phyloP scores from a whole-genome alignment of 2,113 vertebrate genomes.

The Cyprinodon tularosa region DNA sequence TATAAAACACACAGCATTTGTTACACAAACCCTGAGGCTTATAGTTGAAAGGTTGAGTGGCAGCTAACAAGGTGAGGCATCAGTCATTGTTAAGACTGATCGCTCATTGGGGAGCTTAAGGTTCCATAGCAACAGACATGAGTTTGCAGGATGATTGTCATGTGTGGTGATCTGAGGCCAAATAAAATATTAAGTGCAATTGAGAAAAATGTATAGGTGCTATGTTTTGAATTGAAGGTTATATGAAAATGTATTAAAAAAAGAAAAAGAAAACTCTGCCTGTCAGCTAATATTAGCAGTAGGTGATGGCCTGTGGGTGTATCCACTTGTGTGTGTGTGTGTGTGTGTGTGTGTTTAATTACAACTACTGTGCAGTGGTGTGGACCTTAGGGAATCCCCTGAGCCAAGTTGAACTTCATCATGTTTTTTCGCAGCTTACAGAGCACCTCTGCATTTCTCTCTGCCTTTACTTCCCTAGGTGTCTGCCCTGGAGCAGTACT shows the following conservation, averaged over 20 bases:
- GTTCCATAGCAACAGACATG: constrained; percentile 16
- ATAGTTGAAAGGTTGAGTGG: constrained; percentile 48
- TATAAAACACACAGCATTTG: constrained; percentile 17
- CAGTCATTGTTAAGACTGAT: constrained; percentile 45
- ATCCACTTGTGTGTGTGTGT: constrained; percentile 18
- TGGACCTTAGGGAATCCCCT: constrained; percentile 49
- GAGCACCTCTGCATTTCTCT: constrained; percentile 45
- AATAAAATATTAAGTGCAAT: constrained; percentile 26
- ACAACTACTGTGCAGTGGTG: constrained; percentile 35
- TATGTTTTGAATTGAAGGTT: constrained; percentile 13
- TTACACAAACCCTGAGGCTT: constrained; percentile 39
- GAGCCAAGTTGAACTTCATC: constrained; percentile 51
- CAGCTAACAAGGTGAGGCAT: constrained; percentile 53
- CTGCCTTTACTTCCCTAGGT: constrained; percentile 24
- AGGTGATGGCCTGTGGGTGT: constrained; percentile 17
- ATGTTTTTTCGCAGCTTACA: constrained; percentile 53
- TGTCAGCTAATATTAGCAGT: constrained; percentile 30
- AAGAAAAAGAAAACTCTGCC: background rate
- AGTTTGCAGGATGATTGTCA: constrained; percentile 24
- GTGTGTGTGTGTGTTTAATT: constrained; percentile 32
- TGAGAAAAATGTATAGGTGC: constrained; percentile 10
- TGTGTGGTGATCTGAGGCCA: constrained; percentile 29
- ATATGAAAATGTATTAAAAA: constrained; percentile 24
- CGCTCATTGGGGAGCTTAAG: constrained; percentile 22
- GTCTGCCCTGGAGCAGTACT: constrained; percentile 17